These are phyloP conservation scores for Drosophila trapezifrons DNA, from an alignment of 1,140 invertebrate genomes.

Conservation along the genomic window DNA sequence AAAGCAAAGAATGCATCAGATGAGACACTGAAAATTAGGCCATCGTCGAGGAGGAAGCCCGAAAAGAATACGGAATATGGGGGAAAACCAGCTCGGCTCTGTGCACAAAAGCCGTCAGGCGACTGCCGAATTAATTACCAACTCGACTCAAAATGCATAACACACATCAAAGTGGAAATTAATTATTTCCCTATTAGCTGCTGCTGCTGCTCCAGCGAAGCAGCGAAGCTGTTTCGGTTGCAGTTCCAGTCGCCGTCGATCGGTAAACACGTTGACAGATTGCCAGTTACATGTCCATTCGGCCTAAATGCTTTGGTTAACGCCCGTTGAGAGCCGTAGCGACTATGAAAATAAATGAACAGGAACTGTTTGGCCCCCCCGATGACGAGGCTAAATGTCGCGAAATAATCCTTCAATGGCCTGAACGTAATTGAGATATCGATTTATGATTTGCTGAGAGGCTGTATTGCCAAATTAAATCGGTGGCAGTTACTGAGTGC, in stretches of 20 bases:
- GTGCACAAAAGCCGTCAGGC: slow-evolving; percentile 25
- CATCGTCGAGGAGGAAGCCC: slow-evolving; percentile 6
- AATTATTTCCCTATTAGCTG: slow-evolving; percentile 70
- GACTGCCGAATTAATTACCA: slow-evolving; percentile 42
- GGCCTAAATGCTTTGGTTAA: slow-evolving; percentile 47
- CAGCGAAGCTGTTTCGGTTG: slow-evolving; percentile 18
- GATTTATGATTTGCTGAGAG: slow-evolving; percentile 15
- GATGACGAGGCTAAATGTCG: slow-evolving; percentile 22
- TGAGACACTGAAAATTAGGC: slow-evolving; percentile 27
- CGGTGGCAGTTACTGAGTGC: slow-evolving; percentile 5
- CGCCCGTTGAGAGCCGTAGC: slow-evolving; percentile 19
- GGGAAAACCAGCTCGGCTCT: slow-evolving; percentile 1
- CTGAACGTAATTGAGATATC: neutral
- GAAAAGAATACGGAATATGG: slow-evolving; percentile 30
- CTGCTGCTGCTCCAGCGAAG: slow-evolving; percentile 15
- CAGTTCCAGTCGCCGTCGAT: slow-evolving; percentile 22
- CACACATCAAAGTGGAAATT: slow-evolving; percentile 39
- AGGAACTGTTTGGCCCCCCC: slow-evolving; percentile 19
- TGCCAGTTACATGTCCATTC: slow-evolving; percentile 39
- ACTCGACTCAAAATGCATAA: slow-evolving; percentile 41
- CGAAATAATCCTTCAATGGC: slow-evolving; percentile 26
- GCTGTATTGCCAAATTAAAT: slow-evolving; percentile 13
- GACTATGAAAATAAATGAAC: slow-evolving; percentile 11
- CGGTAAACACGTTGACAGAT: slow-evolving; percentile 53
- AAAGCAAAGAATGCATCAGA: slow-evolving; percentile 13